Conservation (phyloP, 2,888 invertebrate species). For the Lamellibrachia satsuma region DNA sequence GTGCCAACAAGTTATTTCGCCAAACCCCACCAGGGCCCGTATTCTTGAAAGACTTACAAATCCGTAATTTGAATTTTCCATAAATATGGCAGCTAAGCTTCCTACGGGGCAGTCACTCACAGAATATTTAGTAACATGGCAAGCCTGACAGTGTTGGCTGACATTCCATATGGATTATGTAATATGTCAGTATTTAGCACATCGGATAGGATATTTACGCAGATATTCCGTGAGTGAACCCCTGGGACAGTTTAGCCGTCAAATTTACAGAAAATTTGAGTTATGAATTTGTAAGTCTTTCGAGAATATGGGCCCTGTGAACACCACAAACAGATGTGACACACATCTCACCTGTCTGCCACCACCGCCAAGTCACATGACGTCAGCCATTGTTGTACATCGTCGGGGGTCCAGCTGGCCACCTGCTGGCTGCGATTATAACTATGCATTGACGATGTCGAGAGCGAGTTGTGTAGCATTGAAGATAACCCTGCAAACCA, state of each 20-base stretch:
- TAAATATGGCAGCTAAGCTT: too few species aligned
- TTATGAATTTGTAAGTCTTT: background rate
- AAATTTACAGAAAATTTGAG: too few species aligned
- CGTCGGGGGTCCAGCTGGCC: slow-evolving; percentile 28
- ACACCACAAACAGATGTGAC: background rate
- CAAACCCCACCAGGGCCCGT: background rate
- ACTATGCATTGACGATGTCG: slow-evolving; percentile 36
- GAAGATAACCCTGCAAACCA: slow-evolving; percentile 17
- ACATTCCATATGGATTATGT: too few species aligned
- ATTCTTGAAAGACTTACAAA: too few species aligned
- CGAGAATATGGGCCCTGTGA: background rate
- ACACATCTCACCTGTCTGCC: slow-evolving; percentile 29
- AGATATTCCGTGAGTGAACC: too few species aligned
- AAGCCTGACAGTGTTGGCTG: too few species aligned
- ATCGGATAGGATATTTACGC: too few species aligned
- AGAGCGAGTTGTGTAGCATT: slow-evolving; percentile 21
- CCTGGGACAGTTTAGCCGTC: too few species aligned
- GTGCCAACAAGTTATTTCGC: background rate
- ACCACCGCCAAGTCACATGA: slow-evolving; percentile 27
- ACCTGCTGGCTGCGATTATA: slow-evolving; percentile 24
- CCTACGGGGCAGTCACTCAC: too few species aligned
- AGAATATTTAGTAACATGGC: too few species aligned
- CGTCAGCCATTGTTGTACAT: slow-evolving; percentile 33
- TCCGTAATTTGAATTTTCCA: too few species aligned
- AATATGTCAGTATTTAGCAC: too few species aligned